Conservation (phyloP, 2,797 vertebrate species). For the Leucoraja ocellata region DNA sequence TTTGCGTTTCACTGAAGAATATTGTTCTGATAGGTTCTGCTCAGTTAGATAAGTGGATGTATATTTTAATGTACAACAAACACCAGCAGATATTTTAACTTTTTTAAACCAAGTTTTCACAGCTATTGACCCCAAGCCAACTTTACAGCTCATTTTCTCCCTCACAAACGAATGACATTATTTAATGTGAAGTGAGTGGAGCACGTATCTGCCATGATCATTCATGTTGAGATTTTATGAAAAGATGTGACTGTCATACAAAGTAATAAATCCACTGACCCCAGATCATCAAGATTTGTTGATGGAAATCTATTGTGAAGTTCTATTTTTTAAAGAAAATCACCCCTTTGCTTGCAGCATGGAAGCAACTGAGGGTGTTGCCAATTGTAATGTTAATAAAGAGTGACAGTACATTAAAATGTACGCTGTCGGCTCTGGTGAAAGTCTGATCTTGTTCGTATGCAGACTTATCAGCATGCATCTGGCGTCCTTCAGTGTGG, state of each 20-base stretch:
- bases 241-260: neutral
- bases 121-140: neutral
- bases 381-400: neutral
- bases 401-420: conserved; percentile 19
- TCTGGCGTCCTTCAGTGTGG: too few species aligned
- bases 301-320: neutral
- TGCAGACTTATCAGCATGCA: neutral
- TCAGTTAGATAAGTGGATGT: neutral
- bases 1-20: too few species aligned
- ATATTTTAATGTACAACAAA: neutral
- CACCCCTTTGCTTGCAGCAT: neutral
- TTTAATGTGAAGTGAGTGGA: too few species aligned
- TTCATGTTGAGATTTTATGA: neutral
- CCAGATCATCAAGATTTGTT: neutral
- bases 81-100: neutral
- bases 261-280: neutral
- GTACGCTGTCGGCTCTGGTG: neutral
- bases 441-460: neutral
- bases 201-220: neutral
- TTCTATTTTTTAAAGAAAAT: neutral
- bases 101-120: neutral
- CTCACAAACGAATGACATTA: neutral
- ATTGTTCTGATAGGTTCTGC: neutral
- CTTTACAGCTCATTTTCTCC: neutral
- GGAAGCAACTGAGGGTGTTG: neutral